Percentiles rank a stretch among this genome's conserved stretches.
Evolutionary conservation across 1,140 invertebrate species (phyloP).

Genomic region (Coptotermes formosanus): DNA sequence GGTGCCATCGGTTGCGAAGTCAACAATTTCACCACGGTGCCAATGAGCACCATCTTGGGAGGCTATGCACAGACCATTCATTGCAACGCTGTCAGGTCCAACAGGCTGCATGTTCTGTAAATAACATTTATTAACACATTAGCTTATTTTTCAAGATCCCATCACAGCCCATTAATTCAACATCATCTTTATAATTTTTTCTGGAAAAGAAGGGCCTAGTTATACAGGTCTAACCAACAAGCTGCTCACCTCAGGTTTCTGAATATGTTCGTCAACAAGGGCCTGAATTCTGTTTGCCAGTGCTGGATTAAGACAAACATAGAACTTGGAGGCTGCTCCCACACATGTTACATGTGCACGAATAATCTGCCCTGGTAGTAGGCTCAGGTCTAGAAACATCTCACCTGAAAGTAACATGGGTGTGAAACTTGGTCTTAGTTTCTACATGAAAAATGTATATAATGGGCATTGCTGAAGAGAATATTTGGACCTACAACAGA

Average conservation of each 20-base stretch:
- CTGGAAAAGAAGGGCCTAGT: no score
- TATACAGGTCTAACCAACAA: no score
- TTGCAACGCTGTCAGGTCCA: constrained; percentile 14
- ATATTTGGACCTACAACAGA: no score
- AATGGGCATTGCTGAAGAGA: no score
- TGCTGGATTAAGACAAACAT: constrained; percentile 43
- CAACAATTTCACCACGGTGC: constrained; percentile 47
- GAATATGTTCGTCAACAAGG: constrained; percentile 14
- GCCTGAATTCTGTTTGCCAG: constrained; percentile 29
- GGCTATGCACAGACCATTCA: constrained; percentile 25
- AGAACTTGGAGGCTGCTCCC: constrained; percentile 45
- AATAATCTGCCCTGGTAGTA: constrained; percentile 47
- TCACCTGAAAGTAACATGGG: not conserved
- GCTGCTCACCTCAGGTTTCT: constrained; percentile 25
- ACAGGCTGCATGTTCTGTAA: constrained; percentile 16
- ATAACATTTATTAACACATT: not conserved
- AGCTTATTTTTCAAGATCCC: no score
- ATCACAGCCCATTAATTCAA: no score
- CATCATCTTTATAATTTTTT: no score
- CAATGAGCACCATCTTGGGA: constrained; percentile 38
- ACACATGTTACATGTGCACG: constrained; percentile 45
- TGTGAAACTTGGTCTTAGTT: no score
- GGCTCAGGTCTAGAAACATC: constrained; percentile 39
- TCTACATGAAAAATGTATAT: no score
- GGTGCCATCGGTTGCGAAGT: constrained; percentile 41